Evolutionary conservation across 30 jellyfish, hydroid and myxozoan genomes (phyloP).

Genomic region (Rhopilema esculentum): DNA sequence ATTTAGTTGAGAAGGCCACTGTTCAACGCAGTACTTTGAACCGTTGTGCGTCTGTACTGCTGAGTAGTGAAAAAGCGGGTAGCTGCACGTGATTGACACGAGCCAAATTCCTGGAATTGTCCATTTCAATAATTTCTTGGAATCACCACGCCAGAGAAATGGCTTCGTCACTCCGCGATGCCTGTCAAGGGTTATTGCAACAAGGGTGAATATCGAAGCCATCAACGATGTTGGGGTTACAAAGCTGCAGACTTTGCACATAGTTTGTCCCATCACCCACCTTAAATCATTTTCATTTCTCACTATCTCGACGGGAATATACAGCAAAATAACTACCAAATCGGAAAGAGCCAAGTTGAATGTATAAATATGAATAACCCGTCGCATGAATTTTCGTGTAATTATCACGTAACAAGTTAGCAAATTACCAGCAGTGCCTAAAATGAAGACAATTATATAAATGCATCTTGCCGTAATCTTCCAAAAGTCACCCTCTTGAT

Average conservation of each 20-base stretch:
- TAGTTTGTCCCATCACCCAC: slow-evolving; percentile 86
- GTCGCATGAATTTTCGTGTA: slow-evolving; percentile 83
- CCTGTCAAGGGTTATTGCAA: slow-evolving; percentile 96
- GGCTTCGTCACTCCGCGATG: slow-evolving; percentile 94
- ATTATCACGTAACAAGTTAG: slow-evolving; percentile 86
- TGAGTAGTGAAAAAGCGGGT: slow-evolving; percentile 77
- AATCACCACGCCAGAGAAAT: slow-evolving; percentile 91
- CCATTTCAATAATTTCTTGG: slow-evolving; percentile 52
- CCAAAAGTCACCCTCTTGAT: slow-evolving; percentile 2
- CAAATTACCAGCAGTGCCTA: slow-evolving; percentile 88
- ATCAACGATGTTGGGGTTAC: slow-evolving; percentile 76
- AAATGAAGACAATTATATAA: slow-evolving; percentile 57
- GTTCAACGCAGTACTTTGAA: slow-evolving; percentile 72
- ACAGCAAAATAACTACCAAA: slow-evolving; percentile 64
- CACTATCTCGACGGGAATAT: slow-evolving; percentile 91
- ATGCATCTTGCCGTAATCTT: slow-evolving; percentile 44
- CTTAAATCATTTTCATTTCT: slow-evolving; percentile 69
- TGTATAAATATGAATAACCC: slow-evolving; percentile 90
- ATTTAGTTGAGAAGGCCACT: slow-evolving; percentile 36
- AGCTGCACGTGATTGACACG: slow-evolving; percentile 65
- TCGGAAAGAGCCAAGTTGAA: slow-evolving; percentile 92
- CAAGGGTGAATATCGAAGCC: slow-evolving; percentile 86
- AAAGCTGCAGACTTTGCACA: slow-evolving; percentile 79
- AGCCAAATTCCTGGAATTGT: slow-evolving; percentile 88
- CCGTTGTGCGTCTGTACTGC: slow-evolving; percentile 13